These are phyloP conservation scores for Colletes gigas DNA, from an alignment of 1,140 invertebrate genomes.

Conservation along the genomic window DNA sequence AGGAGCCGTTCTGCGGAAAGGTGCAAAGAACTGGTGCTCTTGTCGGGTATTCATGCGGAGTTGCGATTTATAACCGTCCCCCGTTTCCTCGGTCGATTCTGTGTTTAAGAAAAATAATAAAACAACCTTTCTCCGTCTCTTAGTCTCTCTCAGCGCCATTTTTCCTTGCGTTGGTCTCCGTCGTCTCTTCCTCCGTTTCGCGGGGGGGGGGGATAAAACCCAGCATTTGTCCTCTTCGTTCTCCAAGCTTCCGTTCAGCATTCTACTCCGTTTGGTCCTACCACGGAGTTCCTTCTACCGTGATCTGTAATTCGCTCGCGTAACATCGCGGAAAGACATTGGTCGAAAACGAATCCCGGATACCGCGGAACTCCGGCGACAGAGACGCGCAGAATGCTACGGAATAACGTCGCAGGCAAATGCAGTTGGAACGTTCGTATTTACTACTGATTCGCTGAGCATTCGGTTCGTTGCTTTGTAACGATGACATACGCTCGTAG, in stretches of 20 bases:
- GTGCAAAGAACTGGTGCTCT: slow-evolving; percentile 50
- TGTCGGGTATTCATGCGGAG: slow-evolving; percentile 68
- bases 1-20: slow-evolving; percentile 41
- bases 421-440: neutral
- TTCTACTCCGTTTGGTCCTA: slow-evolving; percentile 12
- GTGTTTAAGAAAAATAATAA: slow-evolving; percentile 56
- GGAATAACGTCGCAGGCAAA: neutral
- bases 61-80: slow-evolving; percentile 71
- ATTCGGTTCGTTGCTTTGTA: no score
- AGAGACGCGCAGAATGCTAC: no score
- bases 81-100: slow-evolving; percentile 34
- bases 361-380: neutral
- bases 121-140: slow-evolving; percentile 29
- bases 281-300: neutral
- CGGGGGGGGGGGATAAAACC: neutral
- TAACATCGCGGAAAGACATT: neutral
- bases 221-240: slow-evolving; percentile 18
- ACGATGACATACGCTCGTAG: no score
- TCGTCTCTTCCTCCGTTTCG: neutral
- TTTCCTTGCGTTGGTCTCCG: slow-evolving; percentile 21
- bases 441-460: no score
- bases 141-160: slow-evolving; percentile 7
- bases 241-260: slow-evolving; percentile 3
- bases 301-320: neutral
- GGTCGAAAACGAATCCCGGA: neutral